Evolutionary conservation across 2,113 vertebrate species (phyloP).

Genomic region (Chaetops frenatus): DNA sequence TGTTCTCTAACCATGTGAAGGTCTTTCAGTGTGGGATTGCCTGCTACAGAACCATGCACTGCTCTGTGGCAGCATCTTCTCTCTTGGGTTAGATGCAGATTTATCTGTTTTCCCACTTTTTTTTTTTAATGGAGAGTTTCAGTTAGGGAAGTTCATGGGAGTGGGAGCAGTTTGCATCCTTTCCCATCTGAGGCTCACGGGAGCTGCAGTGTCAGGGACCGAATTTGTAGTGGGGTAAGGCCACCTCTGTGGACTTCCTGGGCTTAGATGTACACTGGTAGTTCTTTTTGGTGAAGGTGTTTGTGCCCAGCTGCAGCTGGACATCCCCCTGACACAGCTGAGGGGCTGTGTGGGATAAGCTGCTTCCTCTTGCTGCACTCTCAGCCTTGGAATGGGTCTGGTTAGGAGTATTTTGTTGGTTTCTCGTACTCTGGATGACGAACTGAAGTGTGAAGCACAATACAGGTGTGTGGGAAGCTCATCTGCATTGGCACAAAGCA

Average conservation of each 20-base stretch:
- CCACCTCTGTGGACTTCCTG: not conserved
- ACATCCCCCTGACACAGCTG: not conserved
- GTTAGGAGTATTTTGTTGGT: not conserved
- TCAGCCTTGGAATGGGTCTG: not conserved
- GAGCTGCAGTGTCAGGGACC: not conserved
- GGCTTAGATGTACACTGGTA: not conserved
- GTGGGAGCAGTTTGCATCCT: not conserved
- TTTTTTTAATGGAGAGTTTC: not conserved
- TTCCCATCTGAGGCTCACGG: rapidly evolving
- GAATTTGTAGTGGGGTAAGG: not conserved
- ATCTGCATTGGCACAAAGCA: conserved; percentile 60
- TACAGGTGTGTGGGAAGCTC: conserved; percentile 61
- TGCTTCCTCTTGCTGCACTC: not conserved
- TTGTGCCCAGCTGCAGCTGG: not conserved
- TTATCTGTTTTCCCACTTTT: not conserved
- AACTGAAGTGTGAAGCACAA: conserved; percentile 16
- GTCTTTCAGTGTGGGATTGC: not conserved
- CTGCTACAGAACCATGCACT: not conserved
- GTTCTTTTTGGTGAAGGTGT: not conserved
- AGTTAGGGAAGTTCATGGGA: not conserved
- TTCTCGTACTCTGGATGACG: conserved; percentile 10
- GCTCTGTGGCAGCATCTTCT: not conserved
- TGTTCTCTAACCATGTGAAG: not conserved
- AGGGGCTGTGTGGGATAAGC: not conserved
- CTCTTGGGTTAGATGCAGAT: not conserved